Base-by-base conservation (phyloP, 2,797 vertebrate species). In the Remorina albescens region DNA sequence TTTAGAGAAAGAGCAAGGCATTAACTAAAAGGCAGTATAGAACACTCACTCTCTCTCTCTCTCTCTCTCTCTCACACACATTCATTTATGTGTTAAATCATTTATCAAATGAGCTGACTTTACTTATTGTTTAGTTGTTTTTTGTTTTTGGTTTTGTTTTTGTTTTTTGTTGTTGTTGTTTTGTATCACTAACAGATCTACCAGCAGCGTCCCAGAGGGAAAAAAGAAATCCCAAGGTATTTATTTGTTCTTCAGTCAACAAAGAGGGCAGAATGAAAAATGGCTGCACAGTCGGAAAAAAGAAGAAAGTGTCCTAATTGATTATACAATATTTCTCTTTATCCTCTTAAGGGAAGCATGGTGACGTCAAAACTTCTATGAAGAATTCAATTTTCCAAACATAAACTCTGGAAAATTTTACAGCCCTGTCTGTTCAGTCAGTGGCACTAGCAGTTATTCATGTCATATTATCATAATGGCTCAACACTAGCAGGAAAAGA, bases 401-500 rank as follows among this genome's bases (percentile, higher is more conserved):
- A 47, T 25, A 42, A 26, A 41, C 36, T 53, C n/a, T 18, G 41
- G 16, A 30, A 56, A 18, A 34, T 62, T 74, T 62, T 9, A 25
- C 46, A 42, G 32, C 36, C 63, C 23, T 53, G 34, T 59, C 42
- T 67, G 16, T 54, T 71, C 42, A 80, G 44, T 25, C 54, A n/a
- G 8, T 44, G 34, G 36, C n/a, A 25, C 19, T 56, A 54, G 55
- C 37, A 60, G 67, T 75, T 25, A 53, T 64, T 75, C 26, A 42
- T 69, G 49, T 73, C 30, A 57, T 49, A 64, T 73, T 57, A 78
- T 53, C 47, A 42, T 68, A 42, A 70, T 19, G 8, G 21, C 37
- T n/a, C 16, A 60, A 58, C 21, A 37, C 36, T 8, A 71, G 41
- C 53, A 50, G 44, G 39, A 71, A 70, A 61, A 51, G 5, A 56